phyloP scores from a whole-genome alignment of 2,113 vertebrate genomes.

The Xyrauchen texanus region DNA sequence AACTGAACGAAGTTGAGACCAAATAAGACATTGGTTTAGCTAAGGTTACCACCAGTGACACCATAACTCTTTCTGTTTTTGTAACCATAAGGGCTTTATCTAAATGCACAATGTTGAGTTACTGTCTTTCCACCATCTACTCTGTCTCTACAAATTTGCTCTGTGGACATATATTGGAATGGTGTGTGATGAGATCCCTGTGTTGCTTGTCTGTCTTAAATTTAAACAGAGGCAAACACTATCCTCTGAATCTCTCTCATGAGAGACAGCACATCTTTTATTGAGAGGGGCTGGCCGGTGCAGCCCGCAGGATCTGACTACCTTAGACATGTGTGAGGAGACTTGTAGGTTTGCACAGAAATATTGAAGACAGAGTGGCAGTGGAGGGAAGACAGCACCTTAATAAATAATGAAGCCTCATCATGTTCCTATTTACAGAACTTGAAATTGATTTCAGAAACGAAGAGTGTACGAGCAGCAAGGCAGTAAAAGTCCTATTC shows the following conservation, averaged over 20 bases:
- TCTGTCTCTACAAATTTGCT: conserved; percentile 11
- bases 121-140: background rate
- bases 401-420: conserved; percentile 52
- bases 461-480: conserved; percentile 18
- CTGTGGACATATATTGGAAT: conserved; percentile 12
- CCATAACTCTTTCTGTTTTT: conserved; percentile 13
- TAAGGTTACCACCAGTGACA: conserved; percentile 33
- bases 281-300: conserved; percentile 31
- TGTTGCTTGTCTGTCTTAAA: conserved; percentile 8
- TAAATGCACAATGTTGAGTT: conserved; percentile 20
- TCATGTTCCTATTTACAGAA: conserved; percentile 43
- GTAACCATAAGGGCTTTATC: conserved; percentile 18
- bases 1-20: background rate
- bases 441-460: conserved; percentile 26
- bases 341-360: conserved; percentile 37
- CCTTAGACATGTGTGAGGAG: conserved; percentile 30
- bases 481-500: background rate
- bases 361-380: conserved; percentile 36
- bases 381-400: conserved; percentile 29
- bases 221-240: background rate
- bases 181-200: conserved; percentile 23
- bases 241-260: conserved; percentile 4
- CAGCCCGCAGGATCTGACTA: conserved; percentile 15
- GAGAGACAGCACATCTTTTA: conserved; percentile 28
- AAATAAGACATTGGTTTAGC: conserved; percentile 39